Conservation (phyloP, 2,113 vertebrate species). For the Garra rufa region DNA sequence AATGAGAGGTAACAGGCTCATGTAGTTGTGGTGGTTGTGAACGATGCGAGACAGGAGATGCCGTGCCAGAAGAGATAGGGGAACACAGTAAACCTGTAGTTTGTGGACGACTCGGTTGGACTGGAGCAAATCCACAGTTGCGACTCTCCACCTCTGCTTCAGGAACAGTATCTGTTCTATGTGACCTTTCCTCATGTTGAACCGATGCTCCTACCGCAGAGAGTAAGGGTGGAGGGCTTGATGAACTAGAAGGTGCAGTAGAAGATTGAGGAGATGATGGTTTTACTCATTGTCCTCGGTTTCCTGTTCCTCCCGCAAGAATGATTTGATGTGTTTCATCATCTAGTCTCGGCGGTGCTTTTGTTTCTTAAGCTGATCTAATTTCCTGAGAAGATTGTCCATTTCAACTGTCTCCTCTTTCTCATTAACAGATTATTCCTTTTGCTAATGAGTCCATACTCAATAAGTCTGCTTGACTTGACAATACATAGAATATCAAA, state of each 20-base stretch:
- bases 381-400: neutral
- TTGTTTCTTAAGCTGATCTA: neutral
- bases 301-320: neutral
- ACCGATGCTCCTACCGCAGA: neutral
- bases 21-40: neutral
- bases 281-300: neutral
- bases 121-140: neutral
- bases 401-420: neutral
- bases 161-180: neutral
- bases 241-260: neutral
- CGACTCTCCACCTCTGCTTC: neutral
- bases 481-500: too few species aligned
- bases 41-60: neutral
- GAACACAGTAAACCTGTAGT: neutral
- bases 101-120: too few species aligned
- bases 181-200: neutral
- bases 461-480: too few species aligned
- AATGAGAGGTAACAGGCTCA: neutral
- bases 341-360: neutral
- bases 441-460: neutral
- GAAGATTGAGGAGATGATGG: neutral
- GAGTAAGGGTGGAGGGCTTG: neutral
- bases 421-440: neutral
- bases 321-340: too few species aligned
- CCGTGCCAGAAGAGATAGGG: neutral